These are phyloP conservation scores for Cyprinodon diabolis DNA, from an alignment of 2,797 vertebrate species.

Conservation along the genomic window DNA sequence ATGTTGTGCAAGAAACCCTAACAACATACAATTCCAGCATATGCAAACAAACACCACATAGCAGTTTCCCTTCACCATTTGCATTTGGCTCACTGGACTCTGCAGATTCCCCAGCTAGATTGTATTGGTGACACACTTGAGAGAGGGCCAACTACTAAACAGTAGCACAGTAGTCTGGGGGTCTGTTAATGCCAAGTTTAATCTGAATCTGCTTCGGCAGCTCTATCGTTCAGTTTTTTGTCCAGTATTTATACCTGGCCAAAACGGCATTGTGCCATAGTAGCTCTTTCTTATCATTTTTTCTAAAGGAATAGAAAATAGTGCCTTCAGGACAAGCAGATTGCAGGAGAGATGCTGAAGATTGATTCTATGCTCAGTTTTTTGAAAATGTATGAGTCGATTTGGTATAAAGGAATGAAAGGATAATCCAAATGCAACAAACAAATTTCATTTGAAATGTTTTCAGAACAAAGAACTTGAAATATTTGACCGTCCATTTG, in stretches of 20 bases:
- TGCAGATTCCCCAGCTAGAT: conserved; percentile 10
- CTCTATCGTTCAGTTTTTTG: not conserved
- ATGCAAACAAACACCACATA: not conserved
- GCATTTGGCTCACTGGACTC: conserved; percentile 7
- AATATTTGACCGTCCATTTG: too few relatives aligned
- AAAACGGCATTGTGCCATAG: not conserved
- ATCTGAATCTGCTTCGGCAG: not conserved
- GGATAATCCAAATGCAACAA: too few relatives aligned
- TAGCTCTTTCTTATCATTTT: not conserved
- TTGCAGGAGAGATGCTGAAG: not conserved
- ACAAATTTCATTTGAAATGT: too few relatives aligned
- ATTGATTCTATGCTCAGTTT: not conserved
- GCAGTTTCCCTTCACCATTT: conserved; percentile 4
- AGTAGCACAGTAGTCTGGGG: conserved; percentile 16
- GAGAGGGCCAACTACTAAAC: conserved; percentile 28
- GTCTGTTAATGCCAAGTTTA: not conserved
- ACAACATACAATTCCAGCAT: not conserved
- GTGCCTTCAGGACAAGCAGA: not conserved
- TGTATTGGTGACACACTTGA: conserved; percentile 31
- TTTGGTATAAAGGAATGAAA: not conserved
- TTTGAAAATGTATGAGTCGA: not conserved
- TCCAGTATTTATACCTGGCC: not conserved
- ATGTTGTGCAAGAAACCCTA: not conserved
- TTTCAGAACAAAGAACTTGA: too few relatives aligned
- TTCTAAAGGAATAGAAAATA: not conserved